These are phyloP conservation scores for Nasonia giraulti DNA, from an alignment of 1,140 invertebrate species.

Conservation along the genomic window DNA sequence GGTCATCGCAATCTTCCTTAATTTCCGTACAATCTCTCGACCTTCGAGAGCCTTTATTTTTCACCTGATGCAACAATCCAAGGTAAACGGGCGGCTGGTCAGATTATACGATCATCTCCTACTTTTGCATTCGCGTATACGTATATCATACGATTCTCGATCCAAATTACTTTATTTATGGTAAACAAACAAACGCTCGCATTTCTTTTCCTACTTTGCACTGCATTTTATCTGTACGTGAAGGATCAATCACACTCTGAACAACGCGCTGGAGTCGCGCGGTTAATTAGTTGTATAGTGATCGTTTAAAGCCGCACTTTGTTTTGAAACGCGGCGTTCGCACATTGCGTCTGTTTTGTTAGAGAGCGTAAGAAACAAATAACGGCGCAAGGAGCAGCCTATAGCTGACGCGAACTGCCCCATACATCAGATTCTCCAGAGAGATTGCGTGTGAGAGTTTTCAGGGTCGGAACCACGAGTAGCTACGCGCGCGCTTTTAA, in stretches of 20 bases:
- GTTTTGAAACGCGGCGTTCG: not conserved
- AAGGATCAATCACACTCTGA: too few species aligned
- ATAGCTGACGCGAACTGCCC: not conserved
- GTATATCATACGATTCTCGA: not conserved
- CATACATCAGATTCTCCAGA: conserved; percentile 16
- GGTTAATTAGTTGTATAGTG: not conserved
- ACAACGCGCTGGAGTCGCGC: too few species aligned
- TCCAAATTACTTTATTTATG: not conserved
- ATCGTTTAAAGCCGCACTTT: not conserved
- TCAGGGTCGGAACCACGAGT: conserved; percentile 15
- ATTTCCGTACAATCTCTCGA: not conserved
- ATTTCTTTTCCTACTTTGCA: too few species aligned
- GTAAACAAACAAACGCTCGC: not conserved
- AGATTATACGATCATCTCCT: too few species aligned
- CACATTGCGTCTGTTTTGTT: not conserved
- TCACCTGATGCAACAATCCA: too few species aligned
- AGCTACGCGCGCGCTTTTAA: conserved; percentile 3
- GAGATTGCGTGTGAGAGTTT: not conserved
- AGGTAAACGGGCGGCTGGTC: too few species aligned
- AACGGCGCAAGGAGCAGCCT: not conserved
- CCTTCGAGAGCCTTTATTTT: not conserved
- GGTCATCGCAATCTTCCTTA: not conserved
- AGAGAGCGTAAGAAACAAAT: not conserved
- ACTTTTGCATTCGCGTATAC: not conserved
- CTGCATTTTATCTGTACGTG: too few species aligned